Conservation (phyloP, 2,797 vertebrate genomes). For the Serranus cabrilla region DNA sequence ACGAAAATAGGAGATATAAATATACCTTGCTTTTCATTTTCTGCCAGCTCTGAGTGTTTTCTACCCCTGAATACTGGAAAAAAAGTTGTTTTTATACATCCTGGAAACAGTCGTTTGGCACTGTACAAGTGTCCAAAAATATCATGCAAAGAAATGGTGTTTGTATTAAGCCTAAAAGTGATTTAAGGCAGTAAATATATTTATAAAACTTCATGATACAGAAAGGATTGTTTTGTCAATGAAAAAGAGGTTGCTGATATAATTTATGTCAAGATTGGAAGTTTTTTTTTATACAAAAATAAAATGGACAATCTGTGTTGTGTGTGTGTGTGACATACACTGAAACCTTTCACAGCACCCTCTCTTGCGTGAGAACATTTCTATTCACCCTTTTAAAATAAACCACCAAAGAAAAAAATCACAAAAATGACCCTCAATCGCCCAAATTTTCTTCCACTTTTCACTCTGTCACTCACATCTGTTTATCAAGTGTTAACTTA, state of each 20-base stretch:
- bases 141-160: conserved; percentile 74
- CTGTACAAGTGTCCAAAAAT: conserved; percentile 73
- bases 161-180: conserved; percentile 68
- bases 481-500: conserved; percentile 11
- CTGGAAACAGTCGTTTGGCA: conserved; percentile 67
- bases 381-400: conserved; percentile 53
- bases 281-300: conserved; percentile 79
- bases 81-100: conserved; percentile 56
- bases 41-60: conserved; percentile 35
- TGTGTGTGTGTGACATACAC: conserved; percentile 30
- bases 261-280: conserved; percentile 69
- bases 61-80: conserved; percentile 36
- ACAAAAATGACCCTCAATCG: conserved; percentile 40
- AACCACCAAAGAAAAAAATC: conserved; percentile 53
- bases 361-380: conserved; percentile 60
- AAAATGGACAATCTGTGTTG: conserved; percentile 70
- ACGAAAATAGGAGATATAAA: conserved; percentile 72
- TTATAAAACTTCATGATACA: conserved; percentile 74
- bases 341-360: conserved; percentile 61
- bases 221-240: conserved; percentile 58
- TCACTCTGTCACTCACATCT: conserved; percentile 29
- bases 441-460: conserved; percentile 23
- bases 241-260: conserved; percentile 65
- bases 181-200: conserved; percentile 78
- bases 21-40: conserved; percentile 58